These are phyloP conservation scores for Reticulitermes lucifugus DNA, from an alignment of 2,888 invertebrate genomes.

Conservation along the genomic window DNA sequence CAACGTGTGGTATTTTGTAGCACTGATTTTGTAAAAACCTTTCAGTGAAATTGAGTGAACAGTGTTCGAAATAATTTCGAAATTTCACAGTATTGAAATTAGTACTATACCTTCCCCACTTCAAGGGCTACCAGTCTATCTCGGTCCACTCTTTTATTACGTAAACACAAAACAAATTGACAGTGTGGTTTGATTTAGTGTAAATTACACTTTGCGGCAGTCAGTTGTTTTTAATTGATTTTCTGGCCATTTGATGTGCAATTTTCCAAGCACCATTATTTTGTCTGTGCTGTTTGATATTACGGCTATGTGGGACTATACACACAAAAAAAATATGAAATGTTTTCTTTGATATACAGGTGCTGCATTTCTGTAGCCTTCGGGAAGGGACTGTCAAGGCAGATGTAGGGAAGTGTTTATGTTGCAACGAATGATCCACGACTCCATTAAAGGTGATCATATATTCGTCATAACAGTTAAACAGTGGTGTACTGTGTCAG, in stretches of 20 bases:
- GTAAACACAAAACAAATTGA: conserved; percentile 16
- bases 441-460: neutral
- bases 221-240: neutral
- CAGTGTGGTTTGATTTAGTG: neutral
- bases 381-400: neutral
- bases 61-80: neutral
- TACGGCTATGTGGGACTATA: neutral
- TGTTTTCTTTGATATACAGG: neutral
- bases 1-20: neutral
- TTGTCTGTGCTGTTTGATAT: neutral
- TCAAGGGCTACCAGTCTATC: neutral
- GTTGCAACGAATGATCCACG: neutral
- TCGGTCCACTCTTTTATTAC: neutral
- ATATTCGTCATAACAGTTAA: too few relatives aligned
- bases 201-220: conserved; percentile 12
- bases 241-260: neutral
- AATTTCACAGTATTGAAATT: neutral
- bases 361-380: neutral
- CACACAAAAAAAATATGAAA: neutral
- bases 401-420: neutral
- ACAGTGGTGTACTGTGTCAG: too few relatives aligned
- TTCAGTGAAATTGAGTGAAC: neutral
- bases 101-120: neutral
- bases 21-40: neutral
- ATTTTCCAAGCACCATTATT: neutral